Evolutionary conservation across 92 coral and sea anemone genomes (phyloP).

Genomic region (Blastomussa wellsi): DNA sequence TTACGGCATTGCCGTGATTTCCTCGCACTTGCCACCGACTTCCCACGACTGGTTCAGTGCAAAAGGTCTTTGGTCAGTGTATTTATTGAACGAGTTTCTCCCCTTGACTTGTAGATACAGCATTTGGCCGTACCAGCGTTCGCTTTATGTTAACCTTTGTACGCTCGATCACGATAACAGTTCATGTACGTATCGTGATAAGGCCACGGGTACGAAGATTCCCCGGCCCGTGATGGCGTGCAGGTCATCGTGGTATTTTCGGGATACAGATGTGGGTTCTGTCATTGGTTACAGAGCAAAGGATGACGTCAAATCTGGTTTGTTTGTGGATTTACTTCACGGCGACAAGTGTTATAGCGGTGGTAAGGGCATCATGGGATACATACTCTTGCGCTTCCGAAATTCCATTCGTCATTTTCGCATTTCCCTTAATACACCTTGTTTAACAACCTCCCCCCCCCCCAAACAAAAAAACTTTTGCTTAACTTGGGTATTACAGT

Average conservation of each 20-base stretch:
- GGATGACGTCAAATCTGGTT: conserved; percentile 58
- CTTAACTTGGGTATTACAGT: no score
- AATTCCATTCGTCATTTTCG: no score
- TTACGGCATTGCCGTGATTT: background rate
- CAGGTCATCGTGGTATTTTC: conserved; percentile 58
- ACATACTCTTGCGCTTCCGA: no score
- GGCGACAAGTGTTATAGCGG: conserved; percentile 61
- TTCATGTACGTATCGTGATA: conserved; percentile 52
- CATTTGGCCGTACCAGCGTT: conserved; percentile 41
- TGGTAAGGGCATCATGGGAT: conserved; percentile 18
- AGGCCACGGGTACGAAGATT: background rate
- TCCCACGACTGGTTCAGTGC: background rate
- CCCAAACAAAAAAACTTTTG: no score
- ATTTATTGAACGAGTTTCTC: background rate
- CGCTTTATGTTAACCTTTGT: conserved; percentile 66
- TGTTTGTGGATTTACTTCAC: conserved; percentile 68
- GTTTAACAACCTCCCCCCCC: no score
- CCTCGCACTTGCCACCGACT: background rate
- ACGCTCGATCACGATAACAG: conserved; percentile 74
- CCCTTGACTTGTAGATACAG: background rate
- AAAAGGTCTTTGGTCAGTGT: no score
- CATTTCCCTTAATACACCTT: no score
- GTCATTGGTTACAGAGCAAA: conserved; percentile 78
- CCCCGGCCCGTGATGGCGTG: conserved; percentile 83
- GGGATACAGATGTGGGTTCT: conserved; percentile 59